Percentiles rank a stretch among this genome's conserved stretches.
phyloP scores from a whole-genome alignment of 2,797 vertebrate genomes.

The Clarias fuscus region DNA sequence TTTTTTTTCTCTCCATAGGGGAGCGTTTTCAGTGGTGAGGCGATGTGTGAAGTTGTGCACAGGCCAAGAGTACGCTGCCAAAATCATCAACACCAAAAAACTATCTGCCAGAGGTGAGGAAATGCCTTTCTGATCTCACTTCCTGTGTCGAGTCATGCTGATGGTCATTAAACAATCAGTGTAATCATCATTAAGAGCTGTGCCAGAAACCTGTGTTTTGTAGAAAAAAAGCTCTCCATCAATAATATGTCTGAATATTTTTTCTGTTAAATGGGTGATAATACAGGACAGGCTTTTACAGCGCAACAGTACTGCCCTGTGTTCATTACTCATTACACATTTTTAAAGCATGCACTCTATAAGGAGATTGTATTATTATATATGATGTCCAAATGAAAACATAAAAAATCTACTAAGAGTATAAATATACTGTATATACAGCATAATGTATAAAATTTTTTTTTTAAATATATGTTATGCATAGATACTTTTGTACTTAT shows the following conservation, averaged over 20 bases:
- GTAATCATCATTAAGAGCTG: neutral
- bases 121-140: neutral
- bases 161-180: neutral
- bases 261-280: neutral
- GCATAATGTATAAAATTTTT: too few species aligned
- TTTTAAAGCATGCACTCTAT: neutral
- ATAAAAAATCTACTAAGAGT: neutral
- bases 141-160: neutral
- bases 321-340: neutral
- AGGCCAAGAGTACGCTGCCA: slow-evolving; percentile 94
- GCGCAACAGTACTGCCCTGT: neutral
- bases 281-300: neutral
- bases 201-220: neutral
- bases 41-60: slow-evolving; percentile 95
- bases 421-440: too few species aligned
- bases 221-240: neutral
- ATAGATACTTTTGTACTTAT: too few species aligned
- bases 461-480: too few species aligned
- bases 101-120: slow-evolving; percentile 92
- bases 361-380: neutral
- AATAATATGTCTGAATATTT: neutral
- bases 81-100: slow-evolving; percentile 99
- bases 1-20: slow-evolving; percentile 73
- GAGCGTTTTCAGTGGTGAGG: slow-evolving; percentile 96
- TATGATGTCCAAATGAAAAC: neutral